Conservation (phyloP, 2,888 invertebrate species). For the Machimus atricapillus region DNA sequence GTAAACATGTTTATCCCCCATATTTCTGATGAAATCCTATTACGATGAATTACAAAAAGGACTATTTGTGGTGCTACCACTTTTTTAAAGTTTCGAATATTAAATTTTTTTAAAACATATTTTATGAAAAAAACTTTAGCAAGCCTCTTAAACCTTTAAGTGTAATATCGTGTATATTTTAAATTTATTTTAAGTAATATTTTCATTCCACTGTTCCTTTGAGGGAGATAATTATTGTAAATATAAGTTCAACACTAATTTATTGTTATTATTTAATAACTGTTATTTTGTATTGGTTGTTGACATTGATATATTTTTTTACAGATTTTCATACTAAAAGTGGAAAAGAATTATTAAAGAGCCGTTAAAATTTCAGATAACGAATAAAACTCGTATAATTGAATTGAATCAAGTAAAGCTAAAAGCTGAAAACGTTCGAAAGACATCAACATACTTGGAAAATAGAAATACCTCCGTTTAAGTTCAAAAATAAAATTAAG, state of each 20-base stretch:
- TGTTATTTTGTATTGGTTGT: not conserved
- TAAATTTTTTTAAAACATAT: not conserved
- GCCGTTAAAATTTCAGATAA: not conserved
- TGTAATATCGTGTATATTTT: not conserved
- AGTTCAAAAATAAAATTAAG: conserved; percentile 58
- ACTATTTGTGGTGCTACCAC: not conserved
- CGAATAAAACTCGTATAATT: not conserved
- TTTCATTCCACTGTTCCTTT: not conserved
- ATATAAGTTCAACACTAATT: not conserved
- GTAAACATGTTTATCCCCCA: not conserved
- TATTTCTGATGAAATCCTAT: not conserved
- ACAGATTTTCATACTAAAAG: not conserved
- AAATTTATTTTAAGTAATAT: not conserved
- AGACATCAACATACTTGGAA: conserved; percentile 50
- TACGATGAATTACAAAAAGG: not conserved
- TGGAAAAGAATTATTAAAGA: not conserved
- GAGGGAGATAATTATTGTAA: not conserved
- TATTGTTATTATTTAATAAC: not conserved
- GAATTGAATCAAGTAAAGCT: not conserved
- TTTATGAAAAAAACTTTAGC: not conserved
- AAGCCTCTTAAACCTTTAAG: not conserved
- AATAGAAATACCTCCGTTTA: conserved; percentile 64
- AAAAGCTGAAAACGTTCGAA: not conserved
- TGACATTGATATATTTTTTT: not conserved
- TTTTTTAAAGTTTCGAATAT: not conserved